Evolutionary conservation across 30 jellyfish, hydroid and myxozoan species (phyloP).

Genomic region (Nemopilema nomurai): DNA sequence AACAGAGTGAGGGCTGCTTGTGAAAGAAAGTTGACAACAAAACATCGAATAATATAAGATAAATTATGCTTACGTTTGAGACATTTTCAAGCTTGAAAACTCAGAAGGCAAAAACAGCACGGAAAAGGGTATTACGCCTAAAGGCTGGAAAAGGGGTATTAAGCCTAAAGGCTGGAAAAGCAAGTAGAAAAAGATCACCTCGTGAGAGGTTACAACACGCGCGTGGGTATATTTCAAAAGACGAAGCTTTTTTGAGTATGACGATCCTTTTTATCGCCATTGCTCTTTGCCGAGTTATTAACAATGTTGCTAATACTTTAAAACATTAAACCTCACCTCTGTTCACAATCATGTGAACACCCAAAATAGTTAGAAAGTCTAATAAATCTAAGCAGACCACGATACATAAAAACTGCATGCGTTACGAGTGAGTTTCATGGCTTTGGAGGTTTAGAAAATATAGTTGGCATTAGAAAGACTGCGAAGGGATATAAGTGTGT

Average conservation of each 20-base stretch:
- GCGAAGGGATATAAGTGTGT: no score
- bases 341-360: slow-evolving; percentile 39
- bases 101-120: no score
- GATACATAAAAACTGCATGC: slow-evolving; percentile 14
- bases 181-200: no score
- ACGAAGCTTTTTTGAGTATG: not conserved
- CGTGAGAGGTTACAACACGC: not conserved
- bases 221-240: not conserved
- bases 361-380: slow-evolving; percentile 28
- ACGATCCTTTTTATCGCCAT: slow-evolving; percentile 2
- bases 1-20: no score
- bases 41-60: no score
- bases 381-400: slow-evolving; percentile 28
- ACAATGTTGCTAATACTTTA: slow-evolving; percentile 25
- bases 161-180: no score
- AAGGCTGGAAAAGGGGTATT: no score
- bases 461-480: no score
- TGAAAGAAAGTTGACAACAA: no score
- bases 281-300: slow-evolving; percentile 18
- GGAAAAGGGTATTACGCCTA: no score
- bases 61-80: no score
- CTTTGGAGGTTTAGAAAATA: not conserved
- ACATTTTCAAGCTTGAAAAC: no score
- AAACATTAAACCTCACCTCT: slow-evolving; percentile 28
- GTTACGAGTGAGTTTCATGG: slow-evolving; percentile 23